These are phyloP conservation scores for Dioctria rufipes DNA, from an alignment of 2,888 invertebrate genomes.

Conservation along the genomic window DNA sequence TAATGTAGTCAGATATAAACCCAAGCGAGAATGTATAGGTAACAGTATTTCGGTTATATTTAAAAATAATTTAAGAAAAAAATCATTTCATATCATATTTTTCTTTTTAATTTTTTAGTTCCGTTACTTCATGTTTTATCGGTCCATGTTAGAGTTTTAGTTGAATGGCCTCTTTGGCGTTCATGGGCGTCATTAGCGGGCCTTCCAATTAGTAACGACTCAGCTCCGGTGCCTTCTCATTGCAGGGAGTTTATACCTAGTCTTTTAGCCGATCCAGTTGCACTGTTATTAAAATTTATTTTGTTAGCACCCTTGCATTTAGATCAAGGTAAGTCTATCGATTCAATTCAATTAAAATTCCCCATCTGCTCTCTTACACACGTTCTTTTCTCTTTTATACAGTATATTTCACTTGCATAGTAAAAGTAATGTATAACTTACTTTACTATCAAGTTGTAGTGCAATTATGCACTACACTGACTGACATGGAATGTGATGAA, in stretches of 20 bases:
- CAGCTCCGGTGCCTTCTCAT: conserved; percentile 69
- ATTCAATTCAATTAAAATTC: neutral
- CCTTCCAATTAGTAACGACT: conserved; percentile 65
- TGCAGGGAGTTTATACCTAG: conserved; percentile 79
- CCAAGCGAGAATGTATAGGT: conserved; percentile 87
- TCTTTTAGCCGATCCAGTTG: conserved; percentile 87
- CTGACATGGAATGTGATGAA: conserved; percentile 77
- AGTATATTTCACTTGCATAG: conserved; percentile 92
- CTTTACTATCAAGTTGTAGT: conserved; percentile 91
- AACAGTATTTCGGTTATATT: conserved; percentile 60
- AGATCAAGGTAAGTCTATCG: conserved; percentile 81
- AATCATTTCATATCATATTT: neutral
- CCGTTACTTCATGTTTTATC: conserved; percentile 91
- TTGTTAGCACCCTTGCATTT: conserved; percentile 88
- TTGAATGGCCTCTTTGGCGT: conserved; percentile 75
- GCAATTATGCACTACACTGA: conserved; percentile 81
- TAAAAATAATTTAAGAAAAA: neutral
- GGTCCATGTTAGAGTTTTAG: conserved; percentile 84
- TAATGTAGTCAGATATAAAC: conserved; percentile 78
- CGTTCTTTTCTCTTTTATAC: conserved; percentile 64
- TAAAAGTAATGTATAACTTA: conserved; percentile 90
- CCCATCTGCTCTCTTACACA: neutral
- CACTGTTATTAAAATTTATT: conserved; percentile 89
- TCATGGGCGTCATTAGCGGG: conserved; percentile 71
- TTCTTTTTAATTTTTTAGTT: conserved; percentile 73